Conservation (phyloP, 2,113 vertebrate genomes). For the Hypomesus transpacificus region DNA sequence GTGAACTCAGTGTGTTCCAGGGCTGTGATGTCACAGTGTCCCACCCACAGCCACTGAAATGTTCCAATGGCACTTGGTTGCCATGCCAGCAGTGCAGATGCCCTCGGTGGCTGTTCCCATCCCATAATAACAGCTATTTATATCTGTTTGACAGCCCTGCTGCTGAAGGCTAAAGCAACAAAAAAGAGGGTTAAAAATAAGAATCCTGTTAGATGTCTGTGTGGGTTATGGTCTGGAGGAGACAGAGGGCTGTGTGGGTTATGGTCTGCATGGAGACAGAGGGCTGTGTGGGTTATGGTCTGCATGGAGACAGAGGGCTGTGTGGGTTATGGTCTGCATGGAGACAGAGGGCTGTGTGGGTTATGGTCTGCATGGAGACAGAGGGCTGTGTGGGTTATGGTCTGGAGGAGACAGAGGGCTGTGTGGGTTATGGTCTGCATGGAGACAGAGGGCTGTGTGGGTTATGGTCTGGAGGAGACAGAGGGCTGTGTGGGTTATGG, state of each 20-base stretch:
- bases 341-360: no score
- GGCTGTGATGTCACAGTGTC: constrained; percentile 45
- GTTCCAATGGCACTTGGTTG: constrained; percentile 52
- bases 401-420: no score
- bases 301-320: no score
- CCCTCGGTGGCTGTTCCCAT: constrained; percentile 57
- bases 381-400: constrained; percentile 22
- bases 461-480: constrained; percentile 1
- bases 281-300: constrained; percentile 20
- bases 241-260: constrained; percentile 30
- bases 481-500: constrained; percentile 22
- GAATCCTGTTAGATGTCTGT: constrained; percentile 43
- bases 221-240: constrained; percentile 13
- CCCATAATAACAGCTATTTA: constrained; percentile 66
- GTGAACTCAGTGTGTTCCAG: constrained; percentile 42
- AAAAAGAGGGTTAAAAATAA: constrained; percentile 33
- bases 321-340: constrained; percentile 13
- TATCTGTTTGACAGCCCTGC: constrained; percentile 60
- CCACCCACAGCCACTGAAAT: constrained; percentile 30
- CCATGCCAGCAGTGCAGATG: constrained; percentile 56
- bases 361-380: neutral
- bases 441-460: no score
- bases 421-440: constrained; percentile 14
- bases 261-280: no score
- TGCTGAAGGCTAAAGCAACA: constrained; percentile 40